Evolutionary conservation across 30 jellyfish, hydroid and myxozoan genomes (phyloP), one percentile per base, ranked within the genome.

Genomic region (Rhopilema esculentum): DNA sequence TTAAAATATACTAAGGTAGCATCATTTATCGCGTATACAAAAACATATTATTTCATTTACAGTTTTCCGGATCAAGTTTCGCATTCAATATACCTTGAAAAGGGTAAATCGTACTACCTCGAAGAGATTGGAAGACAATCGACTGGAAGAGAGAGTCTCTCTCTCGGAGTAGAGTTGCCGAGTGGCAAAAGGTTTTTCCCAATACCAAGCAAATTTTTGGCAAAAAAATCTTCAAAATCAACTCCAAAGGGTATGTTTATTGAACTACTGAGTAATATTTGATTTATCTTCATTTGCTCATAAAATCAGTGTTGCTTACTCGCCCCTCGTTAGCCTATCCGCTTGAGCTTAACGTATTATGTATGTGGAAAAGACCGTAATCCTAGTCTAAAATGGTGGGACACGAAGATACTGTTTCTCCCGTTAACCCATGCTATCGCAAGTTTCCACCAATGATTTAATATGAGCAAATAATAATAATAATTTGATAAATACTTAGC

Each of bases 61-160:
- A 94, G 99, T 32, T 94, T 33, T 57, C 95, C 99, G 1, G 99
- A 94, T 49, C 99, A 94, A 89, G 96, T 79, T 23, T 94, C 99
- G 15, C 97, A 87, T 61, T 62, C 97, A 27, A 75, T 94, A 49
- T 83, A 67, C 53, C 92, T 94, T 16, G 95, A 94, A 68, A 79
- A 89, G 66, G 97, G 93, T 1, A 85, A 73, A 52, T 90, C 85
- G 15, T 89, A 89, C 65, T 94, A 94, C 77, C 86, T 94, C 1
- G 99, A 94, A 53, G 97, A 97, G 29, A 94, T 94, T 51, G 94
- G 97, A 0, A 82, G 91, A 66, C 94, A 94, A 64, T 72, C 81
- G 1, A 78, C 64, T 1, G 93, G 85, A 61, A 40, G 85, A 27
- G 96, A 94, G 49, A 75, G 66, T 48, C 86, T 94, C 1, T 89